phyloP scores from a whole-genome alignment of 1,140 invertebrate genomes.

The Centruroides sculpturatus region DNA sequence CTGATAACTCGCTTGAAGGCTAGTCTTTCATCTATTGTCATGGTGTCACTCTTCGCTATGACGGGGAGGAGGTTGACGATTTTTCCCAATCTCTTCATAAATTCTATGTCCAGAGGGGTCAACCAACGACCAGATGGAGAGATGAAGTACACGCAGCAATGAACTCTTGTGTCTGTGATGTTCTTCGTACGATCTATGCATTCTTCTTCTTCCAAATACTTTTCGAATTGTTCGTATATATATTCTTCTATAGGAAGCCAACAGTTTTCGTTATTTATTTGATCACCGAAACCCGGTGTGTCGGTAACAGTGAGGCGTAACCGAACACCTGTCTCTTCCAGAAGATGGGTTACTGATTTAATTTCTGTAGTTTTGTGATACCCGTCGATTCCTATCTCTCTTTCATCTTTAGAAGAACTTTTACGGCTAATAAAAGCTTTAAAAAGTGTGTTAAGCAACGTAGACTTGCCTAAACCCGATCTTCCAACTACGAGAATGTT shows the following conservation, averaged over 20 bases:
- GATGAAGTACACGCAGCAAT: constrained; percentile 10
- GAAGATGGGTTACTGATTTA: constrained; percentile 16
- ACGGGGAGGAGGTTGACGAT: constrained; percentile 29
- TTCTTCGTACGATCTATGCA: constrained; percentile 19
- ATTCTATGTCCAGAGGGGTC: constrained; percentile 20
- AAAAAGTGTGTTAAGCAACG: constrained; percentile 22
- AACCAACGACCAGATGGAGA: constrained; percentile 44
- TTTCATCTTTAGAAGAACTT: constrained; percentile 8
- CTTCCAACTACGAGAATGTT: too few species aligned
- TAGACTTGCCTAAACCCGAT: too few species aligned
- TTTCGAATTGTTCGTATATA: constrained; percentile 24
- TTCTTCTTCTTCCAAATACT: constrained; percentile 25
- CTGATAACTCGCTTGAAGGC: constrained; percentile 32
- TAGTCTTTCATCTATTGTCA: constrained; percentile 30
- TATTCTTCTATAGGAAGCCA: constrained; percentile 26
- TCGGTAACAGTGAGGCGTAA: too few species aligned
- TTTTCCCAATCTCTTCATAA: too few species aligned
- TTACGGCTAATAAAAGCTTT: constrained; percentile 25
- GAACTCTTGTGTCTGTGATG: constrained; percentile 21
- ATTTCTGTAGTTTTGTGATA: constrained; percentile 18
- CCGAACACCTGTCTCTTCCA: too few species aligned
- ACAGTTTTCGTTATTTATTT: constrained; percentile 2
- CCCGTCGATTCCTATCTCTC: constrained; percentile 4
- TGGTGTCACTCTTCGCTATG: constrained; percentile 42
- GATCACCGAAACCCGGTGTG: too few species aligned